Conservation (phyloP, 2,797 vertebrate genomes). For the Florisuga fusca region DNA sequence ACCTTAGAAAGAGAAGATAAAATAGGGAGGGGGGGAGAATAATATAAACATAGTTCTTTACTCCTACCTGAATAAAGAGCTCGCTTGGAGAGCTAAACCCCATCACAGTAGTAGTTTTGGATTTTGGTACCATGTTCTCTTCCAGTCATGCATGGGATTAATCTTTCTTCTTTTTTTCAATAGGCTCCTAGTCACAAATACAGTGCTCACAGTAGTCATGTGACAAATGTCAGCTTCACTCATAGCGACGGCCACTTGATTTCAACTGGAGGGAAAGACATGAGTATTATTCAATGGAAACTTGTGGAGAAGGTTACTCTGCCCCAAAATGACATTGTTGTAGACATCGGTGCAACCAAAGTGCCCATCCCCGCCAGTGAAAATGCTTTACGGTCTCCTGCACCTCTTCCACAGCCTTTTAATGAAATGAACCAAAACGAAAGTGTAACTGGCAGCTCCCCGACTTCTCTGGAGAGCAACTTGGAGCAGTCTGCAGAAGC, state of each 20-base stretch:
- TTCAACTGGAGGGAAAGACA: constrained; percentile 97
- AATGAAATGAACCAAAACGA: constrained; percentile 62
- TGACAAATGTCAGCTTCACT: constrained; percentile 97
- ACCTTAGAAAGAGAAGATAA: not conserved
- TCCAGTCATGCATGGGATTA: not conserved
- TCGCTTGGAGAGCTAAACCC: not conserved
- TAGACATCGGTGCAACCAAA: constrained; percentile 71
- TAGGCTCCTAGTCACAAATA: constrained; percentile 97
- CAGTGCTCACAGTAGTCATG: constrained; percentile 97
- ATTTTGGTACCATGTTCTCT: accelerated
- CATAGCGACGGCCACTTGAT: constrained; percentile 91
- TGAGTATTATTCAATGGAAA: constrained; percentile 97
- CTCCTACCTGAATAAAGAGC: not conserved
- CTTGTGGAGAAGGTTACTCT: constrained; percentile 88
- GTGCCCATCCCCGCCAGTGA: constrained; percentile 67
- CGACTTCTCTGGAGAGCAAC: constrained; percentile 75
- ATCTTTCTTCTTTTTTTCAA: constrained; percentile 36
- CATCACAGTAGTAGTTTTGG: not conserved
- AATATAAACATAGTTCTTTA: not conserved
- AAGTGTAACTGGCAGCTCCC: constrained; percentile 70
- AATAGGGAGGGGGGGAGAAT: too few relatives aligned
- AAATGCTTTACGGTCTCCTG: constrained; percentile 41
- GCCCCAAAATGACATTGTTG: constrained; percentile 77
- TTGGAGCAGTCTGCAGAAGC: constrained; percentile 69
- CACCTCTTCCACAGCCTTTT: constrained; percentile 54